Conservation (phyloP, 2,113 vertebrate genomes). For the Rhabdornis inornatus region DNA sequence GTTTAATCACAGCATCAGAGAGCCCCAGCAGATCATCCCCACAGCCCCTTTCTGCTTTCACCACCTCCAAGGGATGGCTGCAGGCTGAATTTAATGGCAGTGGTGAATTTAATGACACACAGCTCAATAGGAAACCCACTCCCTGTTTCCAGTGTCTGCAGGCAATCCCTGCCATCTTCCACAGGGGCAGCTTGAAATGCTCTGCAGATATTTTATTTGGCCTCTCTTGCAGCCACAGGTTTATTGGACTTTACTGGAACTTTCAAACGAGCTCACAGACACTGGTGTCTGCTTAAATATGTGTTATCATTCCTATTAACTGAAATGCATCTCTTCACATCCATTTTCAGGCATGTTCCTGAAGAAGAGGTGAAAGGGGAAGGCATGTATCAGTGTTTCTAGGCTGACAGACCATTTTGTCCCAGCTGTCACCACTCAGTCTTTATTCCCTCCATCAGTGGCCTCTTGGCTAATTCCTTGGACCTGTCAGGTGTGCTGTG, state of each 20-base stretch:
- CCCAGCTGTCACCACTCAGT: not conserved
- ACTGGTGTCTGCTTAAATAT: not conserved
- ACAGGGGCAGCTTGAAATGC: not conserved
- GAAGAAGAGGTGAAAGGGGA: not conserved
- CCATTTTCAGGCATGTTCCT: not conserved
- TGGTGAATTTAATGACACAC: not conserved
- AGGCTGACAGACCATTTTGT: not conserved
- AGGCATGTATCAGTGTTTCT: not conserved
- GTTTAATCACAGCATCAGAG: not conserved
- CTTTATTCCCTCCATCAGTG: not conserved
- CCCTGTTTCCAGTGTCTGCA: not conserved
- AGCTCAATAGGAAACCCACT: not conserved
- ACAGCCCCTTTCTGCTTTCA: not conserved
- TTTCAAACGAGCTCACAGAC: not conserved
- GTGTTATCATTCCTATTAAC: not conserved
- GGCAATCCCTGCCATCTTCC: not conserved
- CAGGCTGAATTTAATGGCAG: not conserved
- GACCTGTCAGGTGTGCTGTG: not conserved
- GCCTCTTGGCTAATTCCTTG: not conserved
- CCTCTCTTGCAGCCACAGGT: not conserved
- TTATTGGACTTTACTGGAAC: not conserved
- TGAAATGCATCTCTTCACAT: not conserved
- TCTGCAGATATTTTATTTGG: not conserved
- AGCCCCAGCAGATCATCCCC: not conserved
- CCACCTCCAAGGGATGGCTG: not conserved